Percentiles rank a stretch among this genome's conserved stretches.
phyloP scores from a whole-genome alignment of 2,797 vertebrate genomes.

The Sylvilagus floridanus region DNA sequence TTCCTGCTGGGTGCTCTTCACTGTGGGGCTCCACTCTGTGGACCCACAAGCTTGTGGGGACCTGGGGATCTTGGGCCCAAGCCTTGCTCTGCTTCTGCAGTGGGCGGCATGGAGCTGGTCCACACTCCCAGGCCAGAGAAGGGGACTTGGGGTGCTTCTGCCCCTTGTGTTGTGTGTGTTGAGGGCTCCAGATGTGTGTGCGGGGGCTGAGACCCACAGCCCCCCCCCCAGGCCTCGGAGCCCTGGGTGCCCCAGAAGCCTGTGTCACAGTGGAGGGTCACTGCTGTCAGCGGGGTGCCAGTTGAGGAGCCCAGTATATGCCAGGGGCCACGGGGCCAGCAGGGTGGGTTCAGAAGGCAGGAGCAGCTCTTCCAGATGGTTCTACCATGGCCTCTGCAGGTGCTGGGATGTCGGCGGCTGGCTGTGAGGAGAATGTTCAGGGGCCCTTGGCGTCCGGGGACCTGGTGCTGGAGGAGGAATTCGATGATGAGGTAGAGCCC shows the following conservation, averaged over 20 bases:
- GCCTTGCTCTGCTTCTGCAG: neutral
- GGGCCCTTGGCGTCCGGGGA: neutral
- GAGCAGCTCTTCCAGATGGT: neutral
- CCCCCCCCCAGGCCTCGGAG: neutral
- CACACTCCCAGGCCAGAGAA: neutral
- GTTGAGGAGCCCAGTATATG: rapidly evolving
- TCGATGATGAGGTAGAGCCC: neutral
- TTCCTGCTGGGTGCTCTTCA: rapidly evolving
- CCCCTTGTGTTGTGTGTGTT: rapidly evolving
- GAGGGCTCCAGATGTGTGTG: neutral
- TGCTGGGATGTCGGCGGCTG: neutral
- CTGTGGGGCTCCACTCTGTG: neutral
- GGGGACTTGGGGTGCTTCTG: rapidly evolving
- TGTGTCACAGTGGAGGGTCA: too few species aligned
- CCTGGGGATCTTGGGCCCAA: neutral
- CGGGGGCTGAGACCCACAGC: neutral
- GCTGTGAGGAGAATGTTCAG: slow-evolving; percentile 46
- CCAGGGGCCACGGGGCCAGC: neutral
- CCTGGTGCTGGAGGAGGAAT: neutral
- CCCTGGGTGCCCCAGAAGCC: neutral
- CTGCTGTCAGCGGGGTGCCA: neutral
- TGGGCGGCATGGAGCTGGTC: neutral
- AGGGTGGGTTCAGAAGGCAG: neutral
- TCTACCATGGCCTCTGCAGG: slow-evolving; percentile 16
- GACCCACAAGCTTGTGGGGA: rapidly evolving